Conservation (phyloP, 1,140 invertebrate genomes). For the Drosophila mayri region DNA sequence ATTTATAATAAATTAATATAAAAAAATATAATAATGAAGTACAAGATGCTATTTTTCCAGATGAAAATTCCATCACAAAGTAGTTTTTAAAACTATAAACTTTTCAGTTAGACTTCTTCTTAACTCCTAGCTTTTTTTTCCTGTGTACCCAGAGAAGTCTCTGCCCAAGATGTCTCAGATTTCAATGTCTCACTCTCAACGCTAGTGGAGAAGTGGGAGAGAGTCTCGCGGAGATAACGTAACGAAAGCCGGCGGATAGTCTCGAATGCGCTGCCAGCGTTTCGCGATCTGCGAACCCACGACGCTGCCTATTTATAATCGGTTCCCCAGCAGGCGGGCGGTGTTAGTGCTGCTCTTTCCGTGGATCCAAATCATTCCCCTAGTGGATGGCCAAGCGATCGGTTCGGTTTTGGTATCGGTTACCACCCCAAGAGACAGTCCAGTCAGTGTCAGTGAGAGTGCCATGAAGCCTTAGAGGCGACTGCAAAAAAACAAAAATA, state of each 20-base stretch:
- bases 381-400: conserved; percentile 59
- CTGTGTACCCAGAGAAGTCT: conserved; percentile 1
- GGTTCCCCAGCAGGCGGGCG: conserved; percentile 64
- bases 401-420: conserved; percentile 25
- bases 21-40: background rate
- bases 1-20: background rate
- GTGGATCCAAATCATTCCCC: conserved; percentile 64
- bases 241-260: conserved; percentile 75
- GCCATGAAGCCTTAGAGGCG: conserved; percentile 67
- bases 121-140: background rate
- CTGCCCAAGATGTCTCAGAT: conserved; percentile 4
- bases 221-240: conserved; percentile 28
- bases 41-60: background rate
- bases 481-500: conserved; percentile 1
- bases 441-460: conserved; percentile 53
- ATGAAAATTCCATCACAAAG: background rate
- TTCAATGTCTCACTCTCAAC: no score
- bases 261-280: conserved; percentile 64
- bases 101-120: background rate
- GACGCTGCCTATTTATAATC: conserved; percentile 72
- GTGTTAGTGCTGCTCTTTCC: conserved; percentile 54
- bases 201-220: background rate
- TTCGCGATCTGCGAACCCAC: conserved; percentile 45
- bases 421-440: background rate
- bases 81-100: no score